Base-by-base conservation (phyloP, 2,888 invertebrate genomes). In the Hypselothyrea guttata region DNA sequence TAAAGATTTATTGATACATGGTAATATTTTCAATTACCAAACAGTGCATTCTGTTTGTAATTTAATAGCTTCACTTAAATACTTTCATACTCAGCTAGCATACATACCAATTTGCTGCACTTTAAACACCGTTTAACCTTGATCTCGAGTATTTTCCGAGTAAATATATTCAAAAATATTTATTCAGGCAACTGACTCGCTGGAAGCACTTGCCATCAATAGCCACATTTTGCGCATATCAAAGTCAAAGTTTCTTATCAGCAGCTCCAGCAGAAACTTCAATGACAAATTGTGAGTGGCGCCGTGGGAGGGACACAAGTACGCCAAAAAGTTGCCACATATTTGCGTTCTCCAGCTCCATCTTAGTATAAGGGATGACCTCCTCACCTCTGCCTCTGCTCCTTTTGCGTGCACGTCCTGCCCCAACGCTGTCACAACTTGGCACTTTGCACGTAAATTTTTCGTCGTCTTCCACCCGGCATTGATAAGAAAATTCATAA, bases 401-500 rank as follows among this genome's bases (percentile, higher is more conserved):
- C 38, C 18, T 22, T 31, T 28, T 40, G 16, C 12, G 1, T 13
- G 13, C 13, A 11, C 45, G 37, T 54, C 31, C 15, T 38, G 18
- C 33, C 65, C 40, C 18, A 33, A 13, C 7, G 11, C 18, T 62
- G 76, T 76, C 84, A 77, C 84, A 78, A 84, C 84, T 78, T 78
- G 77, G 82, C 84, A 78, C 77, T 78, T 84, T 78, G 84, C 77
- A 77, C 77, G 77, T 77, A 77, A 69, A 81, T 73, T 84, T 84
- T 71, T 62, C 40, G 82, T 71, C 84, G 71, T 64, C 77, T 54
- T 76, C 57, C 71, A 59, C 66, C 61, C 66, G 84, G 70, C 82
- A 81, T 71, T 81, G 86, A 85, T 85, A 81, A 85, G 84, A 79
- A 77, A 85, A 85, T 85, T 81, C 81, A 81, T 81, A 85, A 85